A percentile compares a stretch with the other conserved stretches of the same genome.
These are phyloP conservation scores for Tetramorium alpestre DNA, from an alignment of 1,140 invertebrate genomes.

Conservation along the genomic window DNA sequence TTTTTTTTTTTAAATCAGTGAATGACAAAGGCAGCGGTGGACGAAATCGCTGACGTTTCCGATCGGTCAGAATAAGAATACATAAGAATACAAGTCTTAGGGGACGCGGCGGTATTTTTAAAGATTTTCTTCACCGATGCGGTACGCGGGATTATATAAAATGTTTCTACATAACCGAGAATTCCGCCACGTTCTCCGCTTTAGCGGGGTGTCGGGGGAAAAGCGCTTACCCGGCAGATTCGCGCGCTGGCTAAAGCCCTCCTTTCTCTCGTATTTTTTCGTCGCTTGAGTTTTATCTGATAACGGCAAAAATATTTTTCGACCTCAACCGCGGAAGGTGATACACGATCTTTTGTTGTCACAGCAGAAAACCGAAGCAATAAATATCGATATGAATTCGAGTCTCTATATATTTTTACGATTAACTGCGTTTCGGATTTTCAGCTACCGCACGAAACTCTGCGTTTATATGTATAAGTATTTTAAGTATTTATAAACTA, in stretches of 20 bases:
- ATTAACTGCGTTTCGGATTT: slow-evolving; percentile 20
- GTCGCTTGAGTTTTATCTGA: slow-evolving; percentile 68
- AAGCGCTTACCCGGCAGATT: slow-evolving; percentile 71
- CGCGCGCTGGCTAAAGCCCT: slow-evolving; percentile 63
- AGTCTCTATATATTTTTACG: slow-evolving; percentile 19
- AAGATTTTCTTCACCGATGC: slow-evolving; percentile 62
- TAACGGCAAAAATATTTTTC: slow-evolving; percentile 65
- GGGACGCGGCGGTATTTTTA: slow-evolving; percentile 57
- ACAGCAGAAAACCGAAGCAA: slow-evolving; percentile 34
- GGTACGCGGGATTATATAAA: slow-evolving; percentile 62
- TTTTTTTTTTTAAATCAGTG: slow-evolving; percentile 39
- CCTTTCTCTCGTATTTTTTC: slow-evolving; percentile 71
- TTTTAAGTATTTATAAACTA: neutral
- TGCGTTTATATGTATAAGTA: neutral
- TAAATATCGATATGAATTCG: slow-evolving; percentile 56
- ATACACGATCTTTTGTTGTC: slow-evolving; percentile 57
- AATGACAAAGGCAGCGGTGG: neutral
- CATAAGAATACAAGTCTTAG: slow-evolving; percentile 56
- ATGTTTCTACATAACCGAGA: slow-evolving; percentile 71
- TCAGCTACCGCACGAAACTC: neutral
- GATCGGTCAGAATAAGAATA: slow-evolving; percentile 50
- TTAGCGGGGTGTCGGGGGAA: slow-evolving; percentile 46
- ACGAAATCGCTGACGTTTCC: slow-evolving; percentile 48
- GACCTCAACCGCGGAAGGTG: slow-evolving; percentile 41
- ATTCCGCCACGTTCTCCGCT: slow-evolving; percentile 38